Evolutionary conservation across 2,113 vertebrate species (phyloP).

Genomic region (Anser cygnoides): DNA sequence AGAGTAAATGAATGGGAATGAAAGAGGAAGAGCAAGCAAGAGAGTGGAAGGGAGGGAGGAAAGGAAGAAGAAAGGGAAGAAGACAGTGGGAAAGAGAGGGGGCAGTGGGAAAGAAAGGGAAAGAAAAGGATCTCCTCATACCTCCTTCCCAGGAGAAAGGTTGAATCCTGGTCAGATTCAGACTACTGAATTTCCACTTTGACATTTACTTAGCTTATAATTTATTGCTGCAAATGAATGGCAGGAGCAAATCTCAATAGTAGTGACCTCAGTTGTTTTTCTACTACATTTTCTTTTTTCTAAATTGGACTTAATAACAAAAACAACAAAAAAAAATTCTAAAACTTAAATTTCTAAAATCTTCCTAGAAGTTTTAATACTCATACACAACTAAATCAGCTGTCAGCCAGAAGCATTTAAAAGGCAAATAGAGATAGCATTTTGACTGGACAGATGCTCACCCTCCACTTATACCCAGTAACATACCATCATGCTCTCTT

Average conservation of each 20-base stretch:
- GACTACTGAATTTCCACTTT: background rate
- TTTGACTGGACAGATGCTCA: background rate
- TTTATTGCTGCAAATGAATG: background rate
- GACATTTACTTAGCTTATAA: background rate
- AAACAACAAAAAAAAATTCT: too few species aligned
- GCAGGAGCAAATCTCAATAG: background rate
- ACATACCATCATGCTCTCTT: background rate
- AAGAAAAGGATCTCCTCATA: background rate
- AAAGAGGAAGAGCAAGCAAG: background rate
- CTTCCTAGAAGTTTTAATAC: background rate
- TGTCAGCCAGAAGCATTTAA: slow-evolving; percentile 8
- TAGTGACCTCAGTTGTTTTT: background rate
- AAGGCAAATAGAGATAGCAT: background rate
- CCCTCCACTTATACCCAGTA: background rate
- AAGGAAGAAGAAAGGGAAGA: background rate
- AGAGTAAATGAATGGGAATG: background rate
- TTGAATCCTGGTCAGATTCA: background rate
- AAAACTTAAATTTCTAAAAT: background rate
- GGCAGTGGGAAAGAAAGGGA: background rate
- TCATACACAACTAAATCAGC: slow-evolving; percentile 6
- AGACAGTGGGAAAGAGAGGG: background rate
- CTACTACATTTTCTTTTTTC: background rate
- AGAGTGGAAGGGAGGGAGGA: background rate
- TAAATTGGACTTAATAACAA: background rate
- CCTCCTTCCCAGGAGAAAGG: background rate